These are phyloP conservation scores for Colostygia pectinataria DNA, from an alignment of 2,888 invertebrate species.

Conservation along the genomic window DNA sequence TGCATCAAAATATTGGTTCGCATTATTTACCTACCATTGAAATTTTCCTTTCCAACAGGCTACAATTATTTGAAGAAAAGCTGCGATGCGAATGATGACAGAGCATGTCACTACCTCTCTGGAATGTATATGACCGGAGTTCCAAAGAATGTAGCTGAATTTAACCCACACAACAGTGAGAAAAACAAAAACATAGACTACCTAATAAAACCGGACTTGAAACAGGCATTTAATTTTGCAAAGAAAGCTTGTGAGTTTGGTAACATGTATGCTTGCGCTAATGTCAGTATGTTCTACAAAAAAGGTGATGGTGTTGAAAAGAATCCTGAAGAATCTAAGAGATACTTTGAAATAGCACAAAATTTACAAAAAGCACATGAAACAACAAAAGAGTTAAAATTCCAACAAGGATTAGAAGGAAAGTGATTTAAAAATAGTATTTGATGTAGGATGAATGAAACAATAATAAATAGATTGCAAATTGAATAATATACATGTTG, in stretches of 20 bases:
- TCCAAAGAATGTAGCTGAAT: constrained; percentile 79
- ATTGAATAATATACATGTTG: too few species aligned
- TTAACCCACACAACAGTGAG: constrained; percentile 61
- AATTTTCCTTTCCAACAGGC: constrained; percentile 69
- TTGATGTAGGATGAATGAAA: too few species aligned
- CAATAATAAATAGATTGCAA: too few species aligned
- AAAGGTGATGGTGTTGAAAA: constrained; percentile 92
- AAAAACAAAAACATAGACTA: constrained; percentile 76
- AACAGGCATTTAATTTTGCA: constrained; percentile 90
- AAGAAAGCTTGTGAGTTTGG: constrained; percentile 91
- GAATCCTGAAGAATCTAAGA: constrained; percentile 86
- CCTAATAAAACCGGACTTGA: constrained; percentile 85
- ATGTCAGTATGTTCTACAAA: constrained; percentile 93
- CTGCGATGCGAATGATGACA: constrained; percentile 83
- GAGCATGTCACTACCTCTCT: constrained; percentile 91
- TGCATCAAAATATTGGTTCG: too few species aligned
- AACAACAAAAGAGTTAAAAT: constrained; percentile 79
- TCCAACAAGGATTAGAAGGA: constrained; percentile 79
- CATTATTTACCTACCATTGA: too few species aligned
- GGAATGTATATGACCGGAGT: constrained; percentile 91
- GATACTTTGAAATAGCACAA: constrained; percentile 87
- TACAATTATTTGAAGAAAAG: constrained; percentile 83
- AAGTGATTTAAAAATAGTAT: constrained; percentile 8
- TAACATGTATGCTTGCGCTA: constrained; percentile 94
- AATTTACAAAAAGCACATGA: constrained; percentile 87